A percentile compares a stretch with the other conserved stretches of the same genome.
These are phyloP conservation scores for Loxodonta africana DNA, from an alignment of 2,113 vertebrate species.

Conservation along the genomic window DNA sequence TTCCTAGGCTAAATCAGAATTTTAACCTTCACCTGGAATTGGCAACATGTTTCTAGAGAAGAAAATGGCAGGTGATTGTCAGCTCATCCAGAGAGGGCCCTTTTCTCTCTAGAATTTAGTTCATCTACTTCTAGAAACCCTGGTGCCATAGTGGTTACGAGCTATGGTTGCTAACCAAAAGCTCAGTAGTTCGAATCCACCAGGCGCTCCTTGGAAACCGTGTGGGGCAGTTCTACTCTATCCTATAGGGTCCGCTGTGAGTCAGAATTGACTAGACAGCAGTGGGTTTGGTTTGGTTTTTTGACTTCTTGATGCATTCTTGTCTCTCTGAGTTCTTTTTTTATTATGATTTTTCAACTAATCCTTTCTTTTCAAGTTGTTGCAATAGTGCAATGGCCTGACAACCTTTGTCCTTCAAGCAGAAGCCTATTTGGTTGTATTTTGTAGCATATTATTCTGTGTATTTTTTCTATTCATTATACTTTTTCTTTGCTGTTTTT, in stretches of 20 bases:
- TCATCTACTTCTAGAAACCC: too few relatives aligned
- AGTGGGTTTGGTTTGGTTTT: too few relatives aligned
- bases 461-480: background rate
- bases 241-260: too few relatives aligned
- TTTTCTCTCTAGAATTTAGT: background rate
- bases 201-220: too few relatives aligned
- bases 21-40: background rate
- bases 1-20: background rate
- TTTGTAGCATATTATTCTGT: background rate
- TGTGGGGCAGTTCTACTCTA: too few relatives aligned
- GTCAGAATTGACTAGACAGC: too few relatives aligned
- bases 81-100: background rate
- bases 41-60: background rate
- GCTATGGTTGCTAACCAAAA: too few relatives aligned
- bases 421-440: background rate
- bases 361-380: background rate
- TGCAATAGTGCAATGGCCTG: background rate
- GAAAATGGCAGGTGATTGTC: background rate
- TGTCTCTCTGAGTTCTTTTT: background rate
- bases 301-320: background rate
- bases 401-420: background rate
- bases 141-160: too few relatives aligned
- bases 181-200: too few relatives aligned
- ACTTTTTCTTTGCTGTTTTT: background rate
- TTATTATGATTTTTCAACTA: background rate